phyloP scores from a whole-genome alignment of 1,140 invertebrate genomes.

The Latrodectus geometricus region DNA sequence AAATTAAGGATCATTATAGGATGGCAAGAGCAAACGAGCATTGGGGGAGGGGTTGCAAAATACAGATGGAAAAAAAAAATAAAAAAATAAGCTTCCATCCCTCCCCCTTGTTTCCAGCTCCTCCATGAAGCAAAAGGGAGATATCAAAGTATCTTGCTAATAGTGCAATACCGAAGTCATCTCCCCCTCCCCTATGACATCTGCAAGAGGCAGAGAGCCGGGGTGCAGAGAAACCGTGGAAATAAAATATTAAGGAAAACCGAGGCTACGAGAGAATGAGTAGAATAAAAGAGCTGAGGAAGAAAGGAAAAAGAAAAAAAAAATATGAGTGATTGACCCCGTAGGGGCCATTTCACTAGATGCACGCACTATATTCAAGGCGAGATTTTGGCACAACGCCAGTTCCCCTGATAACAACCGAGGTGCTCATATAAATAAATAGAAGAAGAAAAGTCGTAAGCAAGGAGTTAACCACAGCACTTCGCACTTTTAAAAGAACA shows the following conservation, averaged over 20 bases:
- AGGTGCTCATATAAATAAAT: too few relatives aligned
- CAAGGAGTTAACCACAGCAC: too few relatives aligned
- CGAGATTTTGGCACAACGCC: conserved; percentile 24
- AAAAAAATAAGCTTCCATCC: background rate
- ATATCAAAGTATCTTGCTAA: background rate
- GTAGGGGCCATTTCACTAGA: conserved; percentile 29
- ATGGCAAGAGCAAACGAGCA: too few relatives aligned
- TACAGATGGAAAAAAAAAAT: background rate
- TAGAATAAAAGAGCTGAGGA: background rate
- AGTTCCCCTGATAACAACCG: background rate
- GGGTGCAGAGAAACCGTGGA: background rate
- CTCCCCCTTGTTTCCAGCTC: background rate
- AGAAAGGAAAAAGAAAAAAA: background rate
- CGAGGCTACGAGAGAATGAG: background rate
- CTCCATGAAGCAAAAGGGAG: background rate
- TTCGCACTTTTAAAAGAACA: too few relatives aligned
- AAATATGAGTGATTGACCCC: conserved; percentile 52
- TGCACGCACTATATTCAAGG: conserved; percentile 44
- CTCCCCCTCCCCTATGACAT: background rate
- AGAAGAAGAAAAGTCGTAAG: too few relatives aligned
- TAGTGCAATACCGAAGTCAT: background rate
- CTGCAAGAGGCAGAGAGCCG: conserved; percentile 13
- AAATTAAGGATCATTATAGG: too few relatives aligned
- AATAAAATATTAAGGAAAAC: conserved; percentile 17
- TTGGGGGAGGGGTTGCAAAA: too few relatives aligned